These are phyloP conservation scores for Chironomus riparius DNA, from an alignment of 2,888 invertebrate genomes.

Conservation along the genomic window DNA sequence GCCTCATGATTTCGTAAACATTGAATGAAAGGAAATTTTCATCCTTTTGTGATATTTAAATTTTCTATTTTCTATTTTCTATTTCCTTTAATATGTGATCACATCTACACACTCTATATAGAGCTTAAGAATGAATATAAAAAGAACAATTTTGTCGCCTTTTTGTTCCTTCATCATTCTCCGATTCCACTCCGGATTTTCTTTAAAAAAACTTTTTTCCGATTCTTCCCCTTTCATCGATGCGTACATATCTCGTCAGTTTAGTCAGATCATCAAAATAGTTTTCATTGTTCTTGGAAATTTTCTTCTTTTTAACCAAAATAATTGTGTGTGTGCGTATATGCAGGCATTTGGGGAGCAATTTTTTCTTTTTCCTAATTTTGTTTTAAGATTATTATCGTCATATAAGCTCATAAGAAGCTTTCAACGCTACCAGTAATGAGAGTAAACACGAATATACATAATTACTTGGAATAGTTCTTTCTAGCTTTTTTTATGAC, in stretches of 20 bases:
- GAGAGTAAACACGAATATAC: background rate
- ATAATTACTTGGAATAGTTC: slow-evolving; percentile 24
- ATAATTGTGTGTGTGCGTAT: too few species aligned
- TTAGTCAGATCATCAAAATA: background rate
- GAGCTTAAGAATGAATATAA: too few species aligned
- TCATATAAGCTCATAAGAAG: background rate
- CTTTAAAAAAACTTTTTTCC: background rate
- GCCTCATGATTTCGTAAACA: background rate
- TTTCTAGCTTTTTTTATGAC: background rate
- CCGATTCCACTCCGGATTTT: background rate
- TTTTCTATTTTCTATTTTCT: background rate
- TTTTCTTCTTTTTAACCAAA: too few species aligned
- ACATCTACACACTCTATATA: too few species aligned
- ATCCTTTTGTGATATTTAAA: slow-evolving; percentile 1
- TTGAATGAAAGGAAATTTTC: background rate
- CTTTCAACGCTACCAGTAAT: background rate
- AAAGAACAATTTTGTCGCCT: background rate
- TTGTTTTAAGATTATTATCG: background rate
- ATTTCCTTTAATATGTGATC: too few species aligned
- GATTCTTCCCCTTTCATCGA: background rate
- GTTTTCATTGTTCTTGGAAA: background rate
- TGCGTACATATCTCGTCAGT: too few species aligned
- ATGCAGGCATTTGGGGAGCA: too few species aligned
- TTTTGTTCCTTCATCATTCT: background rate
- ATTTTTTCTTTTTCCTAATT: background rate